Evolutionary conservation across 2,113 vertebrate species (phyloP).

Genomic region (Vombatus ursinus): DNA sequence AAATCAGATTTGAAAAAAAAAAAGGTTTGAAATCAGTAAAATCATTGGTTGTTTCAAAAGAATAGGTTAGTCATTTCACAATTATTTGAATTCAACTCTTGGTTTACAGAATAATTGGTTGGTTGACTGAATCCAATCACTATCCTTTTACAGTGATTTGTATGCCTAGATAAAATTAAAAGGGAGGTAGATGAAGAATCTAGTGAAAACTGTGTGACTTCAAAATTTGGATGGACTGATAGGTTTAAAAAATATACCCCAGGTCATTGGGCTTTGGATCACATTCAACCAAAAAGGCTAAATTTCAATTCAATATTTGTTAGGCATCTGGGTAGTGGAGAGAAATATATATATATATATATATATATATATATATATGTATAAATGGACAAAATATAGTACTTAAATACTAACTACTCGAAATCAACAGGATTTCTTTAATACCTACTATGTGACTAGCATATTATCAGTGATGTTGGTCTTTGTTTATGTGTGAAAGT

Average conservation of each 20-base stretch:
- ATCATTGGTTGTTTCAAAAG: not conserved
- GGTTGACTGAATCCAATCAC: not conserved
- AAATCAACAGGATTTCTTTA: rapidly evolving
- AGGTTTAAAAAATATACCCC: not conserved
- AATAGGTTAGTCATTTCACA: not conserved
- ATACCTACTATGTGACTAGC: rapidly evolving
- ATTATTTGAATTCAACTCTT: not conserved
- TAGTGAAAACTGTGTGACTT: not conserved
- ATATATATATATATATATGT: too few species aligned
- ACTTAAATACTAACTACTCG: rapidly evolving
- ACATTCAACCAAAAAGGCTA: not conserved
- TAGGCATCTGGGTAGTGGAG: not conserved
- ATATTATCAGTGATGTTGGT: not conserved
- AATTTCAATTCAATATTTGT: not conserved
- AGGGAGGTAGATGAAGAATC: not conserved
- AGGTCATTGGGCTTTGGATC: too few species aligned
- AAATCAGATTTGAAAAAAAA: not conserved
- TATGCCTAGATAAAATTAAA: not conserved
- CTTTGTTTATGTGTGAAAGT: rapidly evolving
- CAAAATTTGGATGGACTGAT: not conserved
- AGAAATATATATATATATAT: not conserved
- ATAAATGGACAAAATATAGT: not conserved
- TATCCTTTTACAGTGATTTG: not conserved
- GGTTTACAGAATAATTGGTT: too few species aligned
- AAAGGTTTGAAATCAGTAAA: not conserved